Evolutionary conservation across 2,797 vertebrate species (phyloP).

Genomic region (Perodicticus potto): DNA sequence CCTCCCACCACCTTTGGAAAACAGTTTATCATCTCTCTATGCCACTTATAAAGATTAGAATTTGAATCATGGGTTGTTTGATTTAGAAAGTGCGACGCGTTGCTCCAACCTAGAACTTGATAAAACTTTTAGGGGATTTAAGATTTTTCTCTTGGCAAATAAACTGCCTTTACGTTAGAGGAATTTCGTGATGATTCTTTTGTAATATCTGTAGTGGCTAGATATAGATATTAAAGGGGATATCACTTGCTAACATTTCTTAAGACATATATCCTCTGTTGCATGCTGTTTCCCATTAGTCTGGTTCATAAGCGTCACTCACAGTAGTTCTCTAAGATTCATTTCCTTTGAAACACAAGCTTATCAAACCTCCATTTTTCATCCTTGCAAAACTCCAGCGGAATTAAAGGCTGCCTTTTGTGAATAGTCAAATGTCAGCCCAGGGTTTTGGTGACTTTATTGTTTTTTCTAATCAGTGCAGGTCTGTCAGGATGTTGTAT

Average conservation of each 20-base stretch:
- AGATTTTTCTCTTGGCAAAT: constrained; percentile 50
- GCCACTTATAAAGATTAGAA: constrained; percentile 67
- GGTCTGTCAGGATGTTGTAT: constrained; percentile 39
- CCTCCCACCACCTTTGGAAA: constrained; percentile 75
- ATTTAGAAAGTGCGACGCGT: constrained; percentile 61
- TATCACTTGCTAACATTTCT: constrained; percentile 41
- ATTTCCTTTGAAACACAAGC: constrained; percentile 55
- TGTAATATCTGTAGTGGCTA: neutral
- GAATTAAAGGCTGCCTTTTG: constrained; percentile 38
- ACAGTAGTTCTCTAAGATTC: constrained; percentile 51
- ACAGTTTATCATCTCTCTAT: constrained; percentile 68
- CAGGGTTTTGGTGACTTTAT: neutral
- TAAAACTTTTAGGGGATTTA: constrained; percentile 37
- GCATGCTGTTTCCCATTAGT: constrained; percentile 3
- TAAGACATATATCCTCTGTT: constrained; percentile 38
- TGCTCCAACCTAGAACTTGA: constrained; percentile 17
- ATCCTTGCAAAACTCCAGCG: constrained; percentile 2
- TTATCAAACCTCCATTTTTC: constrained; percentile 42
- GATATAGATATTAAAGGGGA: constrained; percentile 42
- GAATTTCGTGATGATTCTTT: constrained; percentile 31
- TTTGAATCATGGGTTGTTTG: constrained; percentile 70
- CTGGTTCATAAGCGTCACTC: neutral
- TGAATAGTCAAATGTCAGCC: neutral
- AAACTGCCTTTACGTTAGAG: constrained; percentile 31
- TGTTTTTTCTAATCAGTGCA: constrained; percentile 60